Evolutionary conservation across 2,113 vertebrate genomes (phyloP), one percentile per base, ranked within the genome.

Genomic region (Macaca mulatta): DNA sequence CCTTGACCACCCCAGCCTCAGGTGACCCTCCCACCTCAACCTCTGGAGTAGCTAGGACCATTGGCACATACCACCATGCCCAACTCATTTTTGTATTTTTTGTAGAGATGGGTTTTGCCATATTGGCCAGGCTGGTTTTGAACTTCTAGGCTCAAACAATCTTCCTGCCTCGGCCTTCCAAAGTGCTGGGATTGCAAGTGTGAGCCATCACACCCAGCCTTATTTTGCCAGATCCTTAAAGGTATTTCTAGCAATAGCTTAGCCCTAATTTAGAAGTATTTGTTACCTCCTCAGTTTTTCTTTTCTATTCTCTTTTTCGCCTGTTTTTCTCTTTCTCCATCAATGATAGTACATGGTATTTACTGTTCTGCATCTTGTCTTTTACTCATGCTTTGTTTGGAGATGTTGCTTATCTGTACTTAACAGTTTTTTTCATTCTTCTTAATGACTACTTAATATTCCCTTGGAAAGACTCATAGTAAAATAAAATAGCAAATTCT

Each of bases 401-500:
- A 96, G 22, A 48, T 90, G 9, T 67, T 90, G 38, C 13, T 96
- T 90, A 81, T 50, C 80, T 92, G 5, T 86, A 69, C 6, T 70
- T 52, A 59, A 59, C 1, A 64, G 30, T 0, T 55, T 69, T 69
- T 94, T 75, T 48, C 35, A 57, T 78, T 93, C 13, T 79, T 94
- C 38, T 86, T 69, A 80, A 83, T 38, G 27, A 22, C 16, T 79
- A 30, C 12, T 89, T 96, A 86, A n/a, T 90, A 77, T 52, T 95
- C 35, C 10, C 74, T 90, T 88, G 70, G 45, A 79, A 78, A 89
- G 5, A 6, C n/a, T 90, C 25, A 43, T 61, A 84, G 25, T 94
- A 93, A 94, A 96, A 64, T 79, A 50, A 90, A 78, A 89, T 16
- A 67, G 40, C 12, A 77, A 81, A 81, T 93, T 70, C 77, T 67